Evolutionary conservation across 1,140 invertebrate species (phyloP).

Genomic region (Hylyphantes graminicola): DNA sequence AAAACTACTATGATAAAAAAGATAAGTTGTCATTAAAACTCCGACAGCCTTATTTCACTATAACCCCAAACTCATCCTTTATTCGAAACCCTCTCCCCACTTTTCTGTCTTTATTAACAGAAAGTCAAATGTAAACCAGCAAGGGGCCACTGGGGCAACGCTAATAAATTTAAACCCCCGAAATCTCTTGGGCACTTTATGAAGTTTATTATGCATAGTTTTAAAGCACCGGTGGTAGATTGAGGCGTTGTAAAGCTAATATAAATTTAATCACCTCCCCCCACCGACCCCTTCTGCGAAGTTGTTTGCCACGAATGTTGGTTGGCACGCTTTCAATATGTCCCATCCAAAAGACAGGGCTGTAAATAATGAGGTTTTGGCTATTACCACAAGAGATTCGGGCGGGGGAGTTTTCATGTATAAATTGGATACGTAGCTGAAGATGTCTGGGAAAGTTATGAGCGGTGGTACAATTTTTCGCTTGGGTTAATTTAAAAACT

Average conservation of each 20-base stretch:
- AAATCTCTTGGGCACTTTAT: conserved; percentile 46
- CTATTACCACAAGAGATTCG: conserved; percentile 19
- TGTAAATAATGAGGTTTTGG: conserved; percentile 49
- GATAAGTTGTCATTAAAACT: too few species aligned
- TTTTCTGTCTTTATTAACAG: conserved; percentile 33
- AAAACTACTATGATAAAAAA: too few species aligned
- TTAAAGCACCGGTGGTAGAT: neutral
- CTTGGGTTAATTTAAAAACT: neutral
- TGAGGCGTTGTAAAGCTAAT: conserved; percentile 27
- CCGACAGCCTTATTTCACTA: too few species aligned
- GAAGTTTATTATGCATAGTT: conserved; percentile 50
- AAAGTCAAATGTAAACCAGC: conserved; percentile 29
- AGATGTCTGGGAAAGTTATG: conserved; percentile 4
- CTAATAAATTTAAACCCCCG: conserved; percentile 40
- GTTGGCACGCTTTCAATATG: conserved; percentile 44
- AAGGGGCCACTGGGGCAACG: neutral
- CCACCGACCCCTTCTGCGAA: neutral
- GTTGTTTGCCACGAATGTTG: neutral
- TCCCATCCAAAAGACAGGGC: conserved; percentile 21
- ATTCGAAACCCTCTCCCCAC: neutral
- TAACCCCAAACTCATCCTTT: neutral
- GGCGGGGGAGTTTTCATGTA: neutral
- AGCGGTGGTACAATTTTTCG: conserved; percentile 29
- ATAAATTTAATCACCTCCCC: conserved; percentile 47
- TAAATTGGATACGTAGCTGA: conserved; percentile 43